Base-by-base conservation (phyloP, 2,888 invertebrate genomes). In the Platynereis dumerilii region DNA sequence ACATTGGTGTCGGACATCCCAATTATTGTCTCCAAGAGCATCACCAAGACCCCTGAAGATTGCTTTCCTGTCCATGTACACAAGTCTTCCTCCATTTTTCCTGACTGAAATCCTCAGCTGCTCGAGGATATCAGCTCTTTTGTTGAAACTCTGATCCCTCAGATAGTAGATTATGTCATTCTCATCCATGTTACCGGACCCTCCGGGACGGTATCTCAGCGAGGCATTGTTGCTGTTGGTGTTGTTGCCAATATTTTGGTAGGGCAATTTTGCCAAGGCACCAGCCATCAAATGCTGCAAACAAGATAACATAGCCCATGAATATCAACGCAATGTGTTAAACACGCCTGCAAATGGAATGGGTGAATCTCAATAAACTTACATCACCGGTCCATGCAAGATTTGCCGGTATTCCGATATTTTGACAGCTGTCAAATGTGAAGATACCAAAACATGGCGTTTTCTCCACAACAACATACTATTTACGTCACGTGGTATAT, bases 1-100 rank as follows among this genome's bases (percentile, higher is more conserved):
- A 66, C 84, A 84, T 73, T 85, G 85, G 66, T 84, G 77, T 60
- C 85, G 76, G 17, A 86, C 83, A 72, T 86, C 85, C 85, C 85
- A 86, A 66, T 84, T 78, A 17, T 78, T 75, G 66, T 85, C 85
- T 22, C 77, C 73, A n/a, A 86, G 74, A 15, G 85, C 83, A 60
- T 78, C 74, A 45, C 80, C 78, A 56, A 86, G 76, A 27, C 82
- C 81, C 66, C 80, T 74, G 72, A 85, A 84, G 12, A 71, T 64
- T 22, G 64, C 55, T 53, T 73, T 72, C 42, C 73, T 75, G 58
- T 82, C 78, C 7, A 69, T 65, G 70, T 78, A 80, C 22, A 80
- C 81, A 22, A 83, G 68, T 54, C 76, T 74, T 52, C 82, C 83
- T 26, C 78, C 78, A 76, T 79, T 80, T 69, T 78, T 69, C 55